Percentiles rank a stretch among this genome's conserved stretches.
Conservation (phyloP, 2,888 invertebrate species). For the Melanchra persicariae region DNA sequence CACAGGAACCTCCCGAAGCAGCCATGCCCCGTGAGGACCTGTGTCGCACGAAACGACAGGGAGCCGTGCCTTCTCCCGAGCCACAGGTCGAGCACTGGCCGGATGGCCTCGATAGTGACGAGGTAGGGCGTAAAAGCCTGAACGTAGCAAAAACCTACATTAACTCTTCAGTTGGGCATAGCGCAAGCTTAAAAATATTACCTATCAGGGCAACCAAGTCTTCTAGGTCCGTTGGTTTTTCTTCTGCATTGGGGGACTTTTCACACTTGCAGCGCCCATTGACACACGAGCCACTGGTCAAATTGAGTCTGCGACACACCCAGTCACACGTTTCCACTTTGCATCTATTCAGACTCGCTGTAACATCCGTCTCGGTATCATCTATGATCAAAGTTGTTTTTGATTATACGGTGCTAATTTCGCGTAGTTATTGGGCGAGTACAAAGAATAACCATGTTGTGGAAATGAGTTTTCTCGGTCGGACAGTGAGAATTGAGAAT, state of each 20-base stretch:
- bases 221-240: slow-evolving; percentile 6
- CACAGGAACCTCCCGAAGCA: too few relatives aligned
- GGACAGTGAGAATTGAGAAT: background rate
- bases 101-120: too few relatives aligned
- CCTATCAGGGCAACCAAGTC: too few relatives aligned
- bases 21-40: too few relatives aligned
- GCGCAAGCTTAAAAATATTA: too few relatives aligned
- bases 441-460: background rate
- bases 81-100: too few relatives aligned
- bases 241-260: background rate
- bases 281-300: slow-evolving; percentile 28
- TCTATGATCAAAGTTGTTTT: background rate
- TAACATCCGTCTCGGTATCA: background rate
- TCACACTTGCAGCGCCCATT: slow-evolving; percentile 44
- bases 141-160: too few relatives aligned
- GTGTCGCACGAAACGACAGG: too few relatives aligned
- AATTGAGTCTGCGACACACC: slow-evolving; percentile 18
- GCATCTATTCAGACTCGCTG: background rate
- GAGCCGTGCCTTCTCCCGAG: too few relatives aligned
- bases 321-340: slow-evolving; percentile 15
- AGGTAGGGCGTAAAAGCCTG: too few relatives aligned
- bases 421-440: background rate
- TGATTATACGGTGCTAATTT: background rate
- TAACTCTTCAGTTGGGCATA: too few relatives aligned
- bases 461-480: background rate